These are phyloP conservation scores for Lomographa bimaculata DNA, from an alignment of 2,888 invertebrate genomes.

Conservation along the genomic window DNA sequence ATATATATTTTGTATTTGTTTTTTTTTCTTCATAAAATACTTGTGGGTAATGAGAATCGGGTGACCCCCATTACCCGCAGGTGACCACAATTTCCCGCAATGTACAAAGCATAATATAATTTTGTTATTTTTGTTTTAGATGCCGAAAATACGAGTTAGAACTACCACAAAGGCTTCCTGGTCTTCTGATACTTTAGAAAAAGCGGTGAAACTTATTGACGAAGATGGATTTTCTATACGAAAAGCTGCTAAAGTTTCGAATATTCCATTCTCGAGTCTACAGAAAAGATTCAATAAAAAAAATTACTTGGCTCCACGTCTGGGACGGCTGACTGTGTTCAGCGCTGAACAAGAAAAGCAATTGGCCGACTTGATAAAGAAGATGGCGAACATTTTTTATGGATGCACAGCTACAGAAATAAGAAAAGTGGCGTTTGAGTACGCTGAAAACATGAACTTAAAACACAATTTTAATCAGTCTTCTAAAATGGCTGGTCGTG, in stretches of 20 bases:
- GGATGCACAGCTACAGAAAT: conserved; percentile 22
- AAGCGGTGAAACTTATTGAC: conserved; percentile 20
- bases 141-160: conserved; percentile 27
- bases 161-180: conserved; percentile 24
- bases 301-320: conserved; percentile 32
- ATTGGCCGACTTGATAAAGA: conserved; percentile 30
- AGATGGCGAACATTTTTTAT: conserved; percentile 30
- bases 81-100: conserved; percentile 8
- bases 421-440: conserved; percentile 19
- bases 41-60: conserved; percentile 5
- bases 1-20: too few species aligned
- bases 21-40: too few species aligned
- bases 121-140: conserved; percentile 18
- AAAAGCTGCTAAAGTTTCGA: conserved; percentile 32
- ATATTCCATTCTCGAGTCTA: conserved; percentile 33
- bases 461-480: conserved; percentile 8
- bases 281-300: conserved; percentile 33
- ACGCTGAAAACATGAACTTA: conserved; percentile 9
- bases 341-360: conserved; percentile 31
- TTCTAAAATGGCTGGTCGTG: conserved; percentile 13
- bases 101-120: conserved; percentile 18
- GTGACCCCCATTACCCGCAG: conserved; percentile 27
- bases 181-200: conserved; percentile 27
- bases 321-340: conserved; percentile 32
- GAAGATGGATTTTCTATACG: conserved; percentile 28